Percentiles rank a stretch among this genome's conserved stretches.
Evolutionary conservation across 2,113 vertebrate genomes (phyloP).

Genomic region (Talpa occidentalis): DNA sequence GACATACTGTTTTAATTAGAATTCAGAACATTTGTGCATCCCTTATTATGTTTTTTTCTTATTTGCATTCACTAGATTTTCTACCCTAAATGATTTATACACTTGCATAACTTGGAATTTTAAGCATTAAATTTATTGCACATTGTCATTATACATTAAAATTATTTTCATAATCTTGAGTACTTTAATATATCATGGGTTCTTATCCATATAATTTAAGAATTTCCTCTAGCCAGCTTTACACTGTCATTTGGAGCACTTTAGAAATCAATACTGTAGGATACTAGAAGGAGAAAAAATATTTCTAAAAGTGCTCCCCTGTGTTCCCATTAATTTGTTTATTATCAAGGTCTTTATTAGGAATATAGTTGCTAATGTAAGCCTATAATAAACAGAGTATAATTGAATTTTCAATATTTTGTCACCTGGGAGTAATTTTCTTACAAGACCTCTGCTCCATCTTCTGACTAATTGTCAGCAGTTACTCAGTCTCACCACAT

Average conservation of each 20-base stretch:
- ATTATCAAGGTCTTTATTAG: constrained; percentile 89
- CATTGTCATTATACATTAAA: constrained; percentile 66
- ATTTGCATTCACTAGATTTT: constrained; percentile 61
- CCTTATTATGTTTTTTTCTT: background rate
- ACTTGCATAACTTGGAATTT: constrained; percentile 60
- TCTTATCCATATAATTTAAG: constrained; percentile 75
- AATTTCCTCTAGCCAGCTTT: constrained; percentile 77
- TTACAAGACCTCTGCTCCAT: constrained; percentile 89
- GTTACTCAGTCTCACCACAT: constrained; percentile 84
- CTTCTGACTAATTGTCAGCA: constrained; percentile 89
- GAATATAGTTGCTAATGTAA: constrained; percentile 87
- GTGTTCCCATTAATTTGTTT: constrained; percentile 88
- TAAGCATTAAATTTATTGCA: constrained; percentile 62
- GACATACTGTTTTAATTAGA: constrained; percentile 75
- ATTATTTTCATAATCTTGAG: constrained; percentile 75
- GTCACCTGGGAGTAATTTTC: constrained; percentile 88
- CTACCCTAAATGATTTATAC: constrained; percentile 57
- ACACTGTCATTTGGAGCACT: constrained; percentile 76
- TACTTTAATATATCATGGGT: constrained; percentile 64
- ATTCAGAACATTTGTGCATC: constrained; percentile 50
- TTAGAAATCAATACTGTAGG: constrained; percentile 86
- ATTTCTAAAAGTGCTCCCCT: constrained; percentile 84
- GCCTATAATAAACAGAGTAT: constrained; percentile 89
- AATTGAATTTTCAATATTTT: constrained; percentile 92
- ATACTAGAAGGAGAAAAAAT: constrained; percentile 80